Base-by-base conservation (phyloP, 1,140 invertebrate genomes). In the Caligus rogercresseyi region DNA sequence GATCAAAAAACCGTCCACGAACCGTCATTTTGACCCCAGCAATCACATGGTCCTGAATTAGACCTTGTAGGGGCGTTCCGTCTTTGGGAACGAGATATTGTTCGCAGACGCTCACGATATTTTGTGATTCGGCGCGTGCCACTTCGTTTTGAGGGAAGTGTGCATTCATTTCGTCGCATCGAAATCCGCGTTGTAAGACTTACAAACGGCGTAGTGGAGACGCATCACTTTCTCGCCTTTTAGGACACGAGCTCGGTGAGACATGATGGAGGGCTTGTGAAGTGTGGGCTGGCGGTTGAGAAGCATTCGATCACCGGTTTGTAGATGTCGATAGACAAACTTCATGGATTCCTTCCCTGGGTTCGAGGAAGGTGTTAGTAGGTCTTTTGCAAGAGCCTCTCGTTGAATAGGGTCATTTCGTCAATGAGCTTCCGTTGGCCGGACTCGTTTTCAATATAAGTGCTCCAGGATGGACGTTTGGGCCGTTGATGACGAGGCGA, bases 131-230 rank as follows among this genome's bases (percentile, higher is more conserved):
- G 81, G 84, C 72, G 1, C 92, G 79, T 0, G 84, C 87, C 1
- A 95, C 72, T 77, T 95, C 87, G 74, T 86, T 90, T 75, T 98
- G 95, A 0, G 93, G 88, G 71, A 94, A 94, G 77, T 98, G 95
- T 0, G 85, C 86, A 74, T 98, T 98, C 89, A 98, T 95, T 79
- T 99, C 95, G 74, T 99, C 95, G 58, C 95, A 74, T 98, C 95
- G 78, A 98, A 99, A 80, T 99, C 95, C 66, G 94, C 93, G 77
- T 98, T 99, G 74, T 98, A 99, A 0, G 91, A 85, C 74, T 99
- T 99, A 72, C 96, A 99, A 73, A 97, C 97, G 0, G 94, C 89
- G 74, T 99, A 99, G 76, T 99, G 95, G 56, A 99, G 75, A 24
- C 94, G 80, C 21, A 99, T 76, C 0, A 95, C 97, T 73, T 94